These are phyloP conservation scores for Phaedon cochleariae DNA, from an alignment of 2,888 invertebrate genomes.

Conservation along the genomic window DNA sequence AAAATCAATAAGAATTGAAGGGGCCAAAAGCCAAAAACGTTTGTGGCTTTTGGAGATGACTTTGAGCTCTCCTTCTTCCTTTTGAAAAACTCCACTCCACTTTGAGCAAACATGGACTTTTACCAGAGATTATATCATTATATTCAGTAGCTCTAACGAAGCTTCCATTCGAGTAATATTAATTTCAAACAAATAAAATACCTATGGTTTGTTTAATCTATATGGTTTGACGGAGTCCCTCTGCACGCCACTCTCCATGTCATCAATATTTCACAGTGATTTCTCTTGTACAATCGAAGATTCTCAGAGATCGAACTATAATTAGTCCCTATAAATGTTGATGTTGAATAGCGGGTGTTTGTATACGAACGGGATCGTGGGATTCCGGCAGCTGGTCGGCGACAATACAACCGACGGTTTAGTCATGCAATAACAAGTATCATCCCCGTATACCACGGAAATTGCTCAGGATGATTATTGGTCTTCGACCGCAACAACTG, in stretches of 20 bases:
- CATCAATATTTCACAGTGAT: constrained; percentile 2
- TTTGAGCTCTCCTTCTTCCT: too few relatives aligned
- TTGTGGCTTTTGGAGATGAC: too few relatives aligned
- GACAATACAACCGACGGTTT: constrained; percentile 31
- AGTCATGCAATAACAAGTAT: constrained; percentile 38
- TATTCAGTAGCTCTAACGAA: too few relatives aligned
- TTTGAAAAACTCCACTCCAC: too few relatives aligned
- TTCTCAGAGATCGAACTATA: constrained; percentile 4
- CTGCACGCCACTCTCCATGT: not conserved
- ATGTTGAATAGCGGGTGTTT: constrained; percentile 44
- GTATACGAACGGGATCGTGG: constrained; percentile 41
- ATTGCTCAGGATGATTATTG: constrained; percentile 50
- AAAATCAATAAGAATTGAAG: too few relatives aligned
- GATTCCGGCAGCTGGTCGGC: constrained; percentile 36
- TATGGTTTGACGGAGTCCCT: too few relatives aligned
- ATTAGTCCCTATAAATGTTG: constrained; percentile 28
- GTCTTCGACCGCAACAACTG: constrained; percentile 54
- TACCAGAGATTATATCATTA: too few relatives aligned
- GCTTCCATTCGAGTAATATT: too few relatives aligned
- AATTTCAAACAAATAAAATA: too few relatives aligned
- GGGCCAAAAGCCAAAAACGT: too few relatives aligned
- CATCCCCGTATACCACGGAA: constrained; percentile 42
- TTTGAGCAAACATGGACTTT: too few relatives aligned
- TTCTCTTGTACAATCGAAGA: not conserved
- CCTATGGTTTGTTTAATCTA: too few relatives aligned